Conservation (phyloP, 2,113 vertebrate genomes). For the Oncorhynchus masou region DNA sequence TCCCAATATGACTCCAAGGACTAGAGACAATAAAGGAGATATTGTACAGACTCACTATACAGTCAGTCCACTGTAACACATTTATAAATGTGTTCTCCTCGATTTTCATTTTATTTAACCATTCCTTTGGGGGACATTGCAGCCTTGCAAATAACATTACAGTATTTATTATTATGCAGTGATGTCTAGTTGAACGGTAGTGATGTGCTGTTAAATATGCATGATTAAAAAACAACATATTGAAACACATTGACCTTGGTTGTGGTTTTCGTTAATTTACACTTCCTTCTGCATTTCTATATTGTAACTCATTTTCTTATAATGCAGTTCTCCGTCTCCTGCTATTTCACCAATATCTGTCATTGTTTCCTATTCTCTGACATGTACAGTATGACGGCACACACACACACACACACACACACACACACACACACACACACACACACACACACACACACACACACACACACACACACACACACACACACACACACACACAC, state of each 20-base stretch:
- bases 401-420: conserved; percentile 7
- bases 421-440: conserved; percentile 11
- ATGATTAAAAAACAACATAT: not conserved
- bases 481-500: conserved; percentile 13
- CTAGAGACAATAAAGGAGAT: not conserved
- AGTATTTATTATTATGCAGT: not conserved
- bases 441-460: not conserved
- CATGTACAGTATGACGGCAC: not conserved
- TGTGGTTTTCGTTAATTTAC: too few relatives aligned
- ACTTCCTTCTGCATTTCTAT: not conserved
- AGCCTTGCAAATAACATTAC: not conserved
- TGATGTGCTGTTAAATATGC: conserved; percentile 39
- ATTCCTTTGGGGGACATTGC: conserved; percentile 11
- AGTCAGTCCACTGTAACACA: conserved; percentile 15
- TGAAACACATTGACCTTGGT: not conserved
- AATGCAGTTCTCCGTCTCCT: not conserved
- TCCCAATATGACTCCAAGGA: not conserved
- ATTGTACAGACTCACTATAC: not conserved
- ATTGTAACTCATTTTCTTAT: not conserved
- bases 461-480: not conserved
- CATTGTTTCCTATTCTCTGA: not conserved
- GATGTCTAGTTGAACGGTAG: too few relatives aligned
- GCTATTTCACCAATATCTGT: not conserved
- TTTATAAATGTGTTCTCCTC: conserved; percentile 30
- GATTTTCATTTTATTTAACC: conserved; percentile 11